Base-by-base conservation (phyloP, 2,888 invertebrate species). In the Leptopilina syphax region DNA sequence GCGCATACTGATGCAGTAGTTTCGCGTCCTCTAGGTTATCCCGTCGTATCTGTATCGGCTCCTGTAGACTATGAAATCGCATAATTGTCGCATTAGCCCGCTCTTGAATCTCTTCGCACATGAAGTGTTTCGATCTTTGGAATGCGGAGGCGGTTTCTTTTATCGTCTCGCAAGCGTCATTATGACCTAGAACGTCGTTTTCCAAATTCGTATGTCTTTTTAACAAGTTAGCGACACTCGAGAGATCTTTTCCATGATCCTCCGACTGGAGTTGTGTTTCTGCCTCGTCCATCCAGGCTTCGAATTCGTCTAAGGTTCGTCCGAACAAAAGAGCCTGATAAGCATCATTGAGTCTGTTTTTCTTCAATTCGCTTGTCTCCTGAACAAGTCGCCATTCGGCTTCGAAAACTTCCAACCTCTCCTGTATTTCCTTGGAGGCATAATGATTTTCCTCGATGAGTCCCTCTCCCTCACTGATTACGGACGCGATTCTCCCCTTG, bases 11-110 rank as follows among this genome's bases (percentile, higher is more conserved):
- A 89, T 98, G 98, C 83, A 98, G 92, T 68, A 96, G 93, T 3
- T 96, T 94, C 0, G 98, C 97, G 84, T 98, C 98, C 89, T 98
- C 97, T 60, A 99, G 93, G 91, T 98, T 97, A 88, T 99, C 98
- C 63, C 97, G 94, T 0, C 98, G 94, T 83, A 97, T 97, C 90
- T 97, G 96, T 91, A 98, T 95, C 0, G 98, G 98, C 90, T 98
- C 98, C 87, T 96, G 96, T 10, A 99, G 93, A 7, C 96, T 95
- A 13, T 95, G 94, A 90, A 97, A 97, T 70, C 96, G 95, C 86
- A 94, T 94, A n/a, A 95, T 94, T 2, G 95, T 94, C 5, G 93
- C 92, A 85, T 95, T 93, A 0, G 97, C 96, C 81, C 96, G 94
- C 57, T 95, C 95, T 80, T 96, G 94, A 78, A 98, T 96, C 88